Evolutionary conservation across 2,113 vertebrate genomes (phyloP).

Genomic region (Plestiodon gilberti): DNA sequence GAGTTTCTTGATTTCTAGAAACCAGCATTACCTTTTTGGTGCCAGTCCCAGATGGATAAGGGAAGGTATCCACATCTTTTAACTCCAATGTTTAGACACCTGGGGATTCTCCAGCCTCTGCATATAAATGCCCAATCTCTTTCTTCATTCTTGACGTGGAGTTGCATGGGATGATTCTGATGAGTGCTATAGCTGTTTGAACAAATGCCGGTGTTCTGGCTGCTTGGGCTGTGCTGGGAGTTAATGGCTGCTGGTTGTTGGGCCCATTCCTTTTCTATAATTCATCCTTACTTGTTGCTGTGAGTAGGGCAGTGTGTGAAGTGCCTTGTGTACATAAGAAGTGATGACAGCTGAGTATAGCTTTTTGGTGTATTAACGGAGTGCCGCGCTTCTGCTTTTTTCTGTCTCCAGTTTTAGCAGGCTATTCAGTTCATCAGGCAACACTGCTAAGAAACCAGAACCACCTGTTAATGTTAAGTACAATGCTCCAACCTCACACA

Average conservation of each 20-base stretch:
- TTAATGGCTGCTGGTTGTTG: conserved; percentile 40
- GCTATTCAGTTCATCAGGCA: conserved; percentile 94
- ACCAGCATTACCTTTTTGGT: neutral
- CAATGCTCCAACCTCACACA: conserved; percentile 94
- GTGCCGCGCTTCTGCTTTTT: conserved; percentile 23
- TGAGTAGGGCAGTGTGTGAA: conserved; percentile 33
- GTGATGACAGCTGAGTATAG: neutral
- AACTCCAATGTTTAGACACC: neutral
- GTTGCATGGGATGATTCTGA: neutral
- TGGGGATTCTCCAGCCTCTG: neutral
- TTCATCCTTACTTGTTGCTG: conserved; percentile 24
- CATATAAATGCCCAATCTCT: neutral
- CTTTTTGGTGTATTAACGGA: neutral
- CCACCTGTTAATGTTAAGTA: conserved; percentile 96
- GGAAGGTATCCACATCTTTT: neutral
- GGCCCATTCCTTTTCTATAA: conserved; percentile 30
- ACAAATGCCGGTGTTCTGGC: neutral
- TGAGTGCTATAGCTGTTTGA: neutral
- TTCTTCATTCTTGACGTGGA: neutral
- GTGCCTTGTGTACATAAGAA: conserved; percentile 22
- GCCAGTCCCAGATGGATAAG: neutral
- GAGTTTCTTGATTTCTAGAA: neutral
- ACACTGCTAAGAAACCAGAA: conserved; percentile 89
- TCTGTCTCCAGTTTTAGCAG: conserved; percentile 90
- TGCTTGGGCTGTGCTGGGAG: conserved; percentile 44